Percentiles rank a stretch among this genome's conserved stretches.
Conservation (phyloP, 2,888 invertebrate species). For the Megamerina dolium region DNA sequence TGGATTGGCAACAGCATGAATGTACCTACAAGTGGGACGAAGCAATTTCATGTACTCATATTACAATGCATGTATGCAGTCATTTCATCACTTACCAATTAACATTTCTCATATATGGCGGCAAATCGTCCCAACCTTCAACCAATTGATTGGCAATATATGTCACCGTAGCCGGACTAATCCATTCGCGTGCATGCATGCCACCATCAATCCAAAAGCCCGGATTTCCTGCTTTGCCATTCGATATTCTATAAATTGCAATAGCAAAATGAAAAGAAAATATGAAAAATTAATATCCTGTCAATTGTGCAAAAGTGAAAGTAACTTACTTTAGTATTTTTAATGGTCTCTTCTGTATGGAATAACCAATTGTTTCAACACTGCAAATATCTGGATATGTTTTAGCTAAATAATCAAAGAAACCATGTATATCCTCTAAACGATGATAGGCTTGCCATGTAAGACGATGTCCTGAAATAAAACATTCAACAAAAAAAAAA, state of each 20-base stretch:
- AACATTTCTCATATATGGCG: conserved; percentile 65
- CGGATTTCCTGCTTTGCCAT: conserved; percentile 56
- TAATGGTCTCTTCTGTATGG: conserved; percentile 67
- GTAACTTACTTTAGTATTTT: conserved; percentile 56
- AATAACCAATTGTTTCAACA: conserved; percentile 66
- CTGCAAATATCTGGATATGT: conserved; percentile 68
- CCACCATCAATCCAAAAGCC: conserved; percentile 73
- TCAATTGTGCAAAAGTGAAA: no score
- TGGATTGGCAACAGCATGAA: conserved; percentile 71
- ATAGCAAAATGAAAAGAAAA: not conserved
- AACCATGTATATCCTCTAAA: conserved; percentile 62
- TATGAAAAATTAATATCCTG: no score
- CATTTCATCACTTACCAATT: conserved; percentile 59
- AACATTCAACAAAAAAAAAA: no score
- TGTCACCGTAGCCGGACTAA: conserved; percentile 71
- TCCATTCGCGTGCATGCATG: conserved; percentile 89
- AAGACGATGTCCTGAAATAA: conserved; percentile 50
- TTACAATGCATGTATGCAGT: not conserved
- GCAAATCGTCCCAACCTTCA: conserved; percentile 60
- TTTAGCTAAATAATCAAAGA: conserved; percentile 64
- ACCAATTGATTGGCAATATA: conserved; percentile 67
- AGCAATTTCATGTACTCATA: conserved; percentile 5
- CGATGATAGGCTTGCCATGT: conserved; percentile 76
- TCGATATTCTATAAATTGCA: conserved; percentile 61
- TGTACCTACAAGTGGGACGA: conserved; percentile 51